These are phyloP conservation scores for Columba janthina DNA, from an alignment of 2,113 vertebrate species.

Conservation along the genomic window DNA sequence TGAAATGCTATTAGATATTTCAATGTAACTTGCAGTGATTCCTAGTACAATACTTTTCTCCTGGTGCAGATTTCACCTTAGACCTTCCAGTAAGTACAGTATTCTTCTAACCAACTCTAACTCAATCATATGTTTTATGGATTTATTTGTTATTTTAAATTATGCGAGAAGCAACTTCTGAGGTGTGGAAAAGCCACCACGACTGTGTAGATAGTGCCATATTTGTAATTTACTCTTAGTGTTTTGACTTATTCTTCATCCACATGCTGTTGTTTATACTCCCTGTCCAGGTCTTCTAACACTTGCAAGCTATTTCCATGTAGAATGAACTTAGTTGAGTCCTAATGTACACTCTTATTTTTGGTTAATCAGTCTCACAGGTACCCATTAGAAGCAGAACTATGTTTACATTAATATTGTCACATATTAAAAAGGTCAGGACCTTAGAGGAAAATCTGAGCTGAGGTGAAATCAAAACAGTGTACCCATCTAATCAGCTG, in stretches of 20 bases:
- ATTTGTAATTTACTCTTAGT: background rate
- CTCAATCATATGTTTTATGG: background rate
- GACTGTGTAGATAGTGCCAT: background rate
- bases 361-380: constrained; percentile 4
- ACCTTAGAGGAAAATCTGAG: background rate
- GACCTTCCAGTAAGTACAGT: background rate
- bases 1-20: background rate
- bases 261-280: background rate
- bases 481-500: background rate
- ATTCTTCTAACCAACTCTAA: background rate
- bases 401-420: background rate
- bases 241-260: background rate
- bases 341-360: background rate
- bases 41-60: background rate
- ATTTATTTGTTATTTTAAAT: background rate
- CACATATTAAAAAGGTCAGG: background rate
- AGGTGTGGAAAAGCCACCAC: background rate
- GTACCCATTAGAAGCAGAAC: background rate
- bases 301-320: background rate
- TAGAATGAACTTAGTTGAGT: background rate
- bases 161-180: background rate
- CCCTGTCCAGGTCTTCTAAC: background rate
- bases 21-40: background rate
- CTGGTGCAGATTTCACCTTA: background rate
- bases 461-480: background rate